These are phyloP conservation scores for Mus spretus DNA, from an alignment of 2,797 vertebrate species.

Conservation along the genomic window DNA sequence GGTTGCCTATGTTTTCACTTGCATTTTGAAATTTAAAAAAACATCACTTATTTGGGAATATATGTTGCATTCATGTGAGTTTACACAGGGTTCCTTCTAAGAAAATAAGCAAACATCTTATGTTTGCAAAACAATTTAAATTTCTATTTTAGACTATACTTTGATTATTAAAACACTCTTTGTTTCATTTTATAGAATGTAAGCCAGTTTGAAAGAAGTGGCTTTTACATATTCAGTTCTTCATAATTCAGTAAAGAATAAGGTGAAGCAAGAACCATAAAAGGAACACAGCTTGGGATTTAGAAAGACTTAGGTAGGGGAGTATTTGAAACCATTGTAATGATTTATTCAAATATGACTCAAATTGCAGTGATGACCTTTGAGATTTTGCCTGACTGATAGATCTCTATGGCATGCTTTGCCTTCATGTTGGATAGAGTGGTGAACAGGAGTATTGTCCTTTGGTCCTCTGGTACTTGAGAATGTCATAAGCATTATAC, in stretches of 20 bases:
- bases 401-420: background rate
- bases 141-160: background rate
- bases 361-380: constrained; percentile 2
- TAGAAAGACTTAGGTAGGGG: background rate
- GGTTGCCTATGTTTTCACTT: background rate
- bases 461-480: background rate
- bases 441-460: constrained; percentile 45
- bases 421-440: background rate
- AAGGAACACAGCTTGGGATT: background rate
- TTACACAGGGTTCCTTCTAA: background rate
- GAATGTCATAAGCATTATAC: constrained; percentile 34
- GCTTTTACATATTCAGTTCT: constrained; percentile 19
- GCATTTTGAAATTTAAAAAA: background rate
- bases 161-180: background rate
- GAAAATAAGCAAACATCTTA: background rate
- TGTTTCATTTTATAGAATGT: constrained; percentile 41
- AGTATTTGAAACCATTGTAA: constrained; percentile 22
- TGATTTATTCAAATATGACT: background rate
- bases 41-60: background rate
- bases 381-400: background rate
- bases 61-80: background rate
- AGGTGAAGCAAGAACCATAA: background rate
- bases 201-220: background rate
- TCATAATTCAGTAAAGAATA: constrained; percentile 26
- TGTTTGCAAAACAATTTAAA: constrained; percentile 27